Evolutionary conservation across 1,140 invertebrate species (phyloP), one percentile per base, ranked within the genome.

Genomic region (Heliconius himera): DNA sequence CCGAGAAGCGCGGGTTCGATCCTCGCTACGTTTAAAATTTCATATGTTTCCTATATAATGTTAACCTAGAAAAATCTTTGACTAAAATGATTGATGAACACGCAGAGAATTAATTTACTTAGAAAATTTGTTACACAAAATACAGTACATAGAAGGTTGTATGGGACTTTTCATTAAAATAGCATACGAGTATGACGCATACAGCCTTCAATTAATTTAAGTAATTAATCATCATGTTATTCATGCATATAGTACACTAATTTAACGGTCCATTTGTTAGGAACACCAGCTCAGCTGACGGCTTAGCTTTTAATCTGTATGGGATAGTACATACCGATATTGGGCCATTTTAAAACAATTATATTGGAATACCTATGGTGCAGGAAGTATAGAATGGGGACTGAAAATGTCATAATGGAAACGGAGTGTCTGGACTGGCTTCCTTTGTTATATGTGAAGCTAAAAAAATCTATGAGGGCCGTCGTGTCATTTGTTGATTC

Each of bases 201-300:
- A 13, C 13, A 73, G 13, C 29, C 26, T 54, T 77, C 41, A 74
- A n/a, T 72, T 72, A 72, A 18, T 72, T 29, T n/a, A 76, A 76
- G 36, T 70, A 76, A 76, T 76, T 70, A 70, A 49, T 70, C 75
- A 70, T 29, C 60, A 26, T 20, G 38, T 46, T 76, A 22, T n/a
- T 76, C 60, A 70, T 70, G 49, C 60, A 66, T 66, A 56, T 26
- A 22, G 60, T 70, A 49, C 54, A 49, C 41, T 76, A 38, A 70
- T 76, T 76, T 66, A 76, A 70, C 38, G 41, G 38, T 26, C 66
- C 75, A 76, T 76, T 76, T 49, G 66, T 76, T 76, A 76, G 8
- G 26, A 38, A n/a, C 70, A 18, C 33, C 38, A 70, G 38, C 36
- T 70, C 70, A 76, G 74, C 33, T 38, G 60, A 22, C 74, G 18